Conservation (phyloP, 2,888 invertebrate species). For the Blera fallax region DNA sequence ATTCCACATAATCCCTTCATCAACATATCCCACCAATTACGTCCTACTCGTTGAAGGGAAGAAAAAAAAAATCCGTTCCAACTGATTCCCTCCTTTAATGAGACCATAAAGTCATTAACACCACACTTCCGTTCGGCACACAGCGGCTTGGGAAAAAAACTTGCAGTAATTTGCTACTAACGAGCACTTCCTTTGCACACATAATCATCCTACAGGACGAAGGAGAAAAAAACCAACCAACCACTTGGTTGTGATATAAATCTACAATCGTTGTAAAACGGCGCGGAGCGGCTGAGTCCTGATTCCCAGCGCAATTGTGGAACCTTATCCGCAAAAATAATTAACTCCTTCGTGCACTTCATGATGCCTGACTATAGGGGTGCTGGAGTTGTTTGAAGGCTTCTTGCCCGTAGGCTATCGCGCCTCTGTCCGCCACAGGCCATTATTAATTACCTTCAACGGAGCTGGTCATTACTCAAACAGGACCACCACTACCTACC, state of each 20-base stretch:
- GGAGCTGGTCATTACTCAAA: constrained; percentile 51
- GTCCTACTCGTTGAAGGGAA: neutral
- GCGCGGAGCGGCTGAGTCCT: neutral
- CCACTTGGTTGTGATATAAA: constrained; percentile 42
- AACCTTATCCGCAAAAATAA: constrained; percentile 23
- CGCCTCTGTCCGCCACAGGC: constrained; percentile 28
- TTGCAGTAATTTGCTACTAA: constrained; percentile 61
- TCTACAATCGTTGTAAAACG: constrained; percentile 25
- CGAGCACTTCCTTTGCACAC: constrained; percentile 56
- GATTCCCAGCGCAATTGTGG: constrained; percentile 13
- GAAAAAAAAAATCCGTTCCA: neutral
- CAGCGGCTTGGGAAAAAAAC: constrained; percentile 31
- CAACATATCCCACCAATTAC: constrained; percentile 22
- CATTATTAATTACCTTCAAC: constrained; percentile 63
- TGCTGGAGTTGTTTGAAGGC: neutral
- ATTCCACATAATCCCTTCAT: constrained; percentile 13
- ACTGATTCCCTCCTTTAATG: constrained; percentile 7
- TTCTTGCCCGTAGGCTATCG: neutral
- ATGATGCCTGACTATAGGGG: neutral
- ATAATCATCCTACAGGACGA: constrained; percentile 20
- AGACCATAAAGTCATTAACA: constrained; percentile 59
- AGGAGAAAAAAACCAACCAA: neutral
- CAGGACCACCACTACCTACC: constrained; percentile 10
- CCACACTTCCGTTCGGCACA: constrained; percentile 48
- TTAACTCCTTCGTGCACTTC: constrained; percentile 31